Evolutionary conservation across 1,140 invertebrate genomes (phyloP).

Genomic region (Drosophila kohkoa): DNA sequence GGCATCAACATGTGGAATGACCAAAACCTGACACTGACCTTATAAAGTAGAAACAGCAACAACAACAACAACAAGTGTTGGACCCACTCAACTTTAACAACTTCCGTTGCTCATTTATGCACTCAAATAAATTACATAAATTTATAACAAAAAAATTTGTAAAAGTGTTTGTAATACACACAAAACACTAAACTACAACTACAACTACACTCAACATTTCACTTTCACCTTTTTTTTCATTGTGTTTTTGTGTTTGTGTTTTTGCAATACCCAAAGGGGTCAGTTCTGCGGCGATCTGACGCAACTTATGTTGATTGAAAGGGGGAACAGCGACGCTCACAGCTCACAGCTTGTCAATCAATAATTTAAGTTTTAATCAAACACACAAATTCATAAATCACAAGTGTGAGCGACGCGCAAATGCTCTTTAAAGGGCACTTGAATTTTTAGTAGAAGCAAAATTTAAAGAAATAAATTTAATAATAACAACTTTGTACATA

Average conservation of each 20-base stretch:
- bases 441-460: no score
- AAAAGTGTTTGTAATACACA: constrained; percentile 53
- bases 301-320: constrained; percentile 12
- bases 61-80: constrained; percentile 6
- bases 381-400: neutral
- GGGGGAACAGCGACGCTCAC: constrained; percentile 18
- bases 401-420: neutral
- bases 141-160: constrained; percentile 47
- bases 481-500: no score
- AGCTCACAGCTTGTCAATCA: constrained; percentile 52
- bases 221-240: constrained; percentile 64
- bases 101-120: constrained; percentile 65
- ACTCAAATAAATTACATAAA: constrained; percentile 48
- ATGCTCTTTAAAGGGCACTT: neutral
- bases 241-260: no score
- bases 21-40: constrained; percentile 73
- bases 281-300: constrained; percentile 15
- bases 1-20: constrained; percentile 36
- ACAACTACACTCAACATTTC: constrained; percentile 36
- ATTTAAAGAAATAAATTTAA: no score
- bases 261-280: constrained; percentile 7
- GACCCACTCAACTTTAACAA: constrained; percentile 59
- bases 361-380: constrained; percentile 54
- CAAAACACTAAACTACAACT: constrained; percentile 22
- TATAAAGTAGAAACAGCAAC: constrained; percentile 32